Base-by-base conservation (phyloP, 30 jellyfish, hydroid and myxozoan genomes). In the Aurelia aurita complex sp. Pacific region DNA sequence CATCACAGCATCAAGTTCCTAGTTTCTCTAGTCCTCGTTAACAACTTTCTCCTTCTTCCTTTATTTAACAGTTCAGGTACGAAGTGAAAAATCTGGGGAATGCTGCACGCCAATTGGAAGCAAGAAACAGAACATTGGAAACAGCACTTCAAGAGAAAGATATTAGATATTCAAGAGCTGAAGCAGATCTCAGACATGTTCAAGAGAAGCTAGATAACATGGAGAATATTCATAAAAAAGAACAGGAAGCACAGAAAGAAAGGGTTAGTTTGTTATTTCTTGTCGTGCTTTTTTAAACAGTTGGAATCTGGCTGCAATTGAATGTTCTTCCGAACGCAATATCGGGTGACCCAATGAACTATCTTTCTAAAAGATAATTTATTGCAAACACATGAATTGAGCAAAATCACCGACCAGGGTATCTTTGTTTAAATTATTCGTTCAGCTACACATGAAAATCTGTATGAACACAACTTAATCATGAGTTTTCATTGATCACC, bases 191-290 rank as follows among this genome's bases (percentile, higher is more conserved):
- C 1, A 74, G 85, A 12, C 96, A 89, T 43, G 71, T 73, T 71
- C 94, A 88, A 65, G 90, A 73, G 36, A 94, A 88, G 72, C 9
- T 82, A 69, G 95, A 88, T 5, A 77, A 94, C 68, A 82, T 88
- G 97, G 98, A 94, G 54, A 84, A 79, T 53, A 83, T 85, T 36
- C 94, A 94, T 62, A 73, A 36, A 68, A 88, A 88, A 43, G 98
- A 94, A 67, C 67, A 88, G 68, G 94, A 87, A 38, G 86, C 97
- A 43, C 96, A 76, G 64, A 85, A 79, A 57, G 98, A 94, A 11
- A 94, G 91, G 97, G 98, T 94, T 62, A 34, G 91, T 64, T 13
- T 64, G 1, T 64, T 69, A 0, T 29, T 57, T 18, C 15, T 6
- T 46, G 15, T 46, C 14, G 14, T 46, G 12, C 57, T 46, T 4